A percentile compares a stretch with the other conserved stretches of the same genome.
phyloP scores from a whole-genome alignment of 2,113 vertebrate species.

The Limanda limanda region DNA sequence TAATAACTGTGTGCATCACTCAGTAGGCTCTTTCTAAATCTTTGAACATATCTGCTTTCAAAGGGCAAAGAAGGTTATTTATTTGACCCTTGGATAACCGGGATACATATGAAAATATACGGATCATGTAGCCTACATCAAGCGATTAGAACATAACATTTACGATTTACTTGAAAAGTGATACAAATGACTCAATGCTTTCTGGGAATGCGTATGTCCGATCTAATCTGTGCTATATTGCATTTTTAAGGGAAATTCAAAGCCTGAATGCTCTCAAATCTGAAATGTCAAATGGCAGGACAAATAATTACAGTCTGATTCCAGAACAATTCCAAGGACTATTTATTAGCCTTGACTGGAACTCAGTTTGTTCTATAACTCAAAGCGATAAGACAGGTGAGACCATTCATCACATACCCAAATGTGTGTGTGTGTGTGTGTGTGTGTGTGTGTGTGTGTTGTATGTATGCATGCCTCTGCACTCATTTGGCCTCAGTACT shows the following conservation, averaged over 20 bases:
- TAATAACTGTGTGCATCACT: conserved; percentile 35
- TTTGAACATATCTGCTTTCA: conserved; percentile 35
- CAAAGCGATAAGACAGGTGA: conserved; percentile 62
- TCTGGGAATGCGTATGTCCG: conserved; percentile 15
- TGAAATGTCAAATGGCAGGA: conserved; percentile 49
- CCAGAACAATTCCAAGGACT: conserved; percentile 60
- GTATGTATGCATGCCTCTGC: conserved; percentile 44
- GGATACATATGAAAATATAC: neutral
- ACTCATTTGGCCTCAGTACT: conserved; percentile 68
- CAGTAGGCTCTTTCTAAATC: conserved; percentile 14
- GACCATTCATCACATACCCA: conserved; percentile 55
- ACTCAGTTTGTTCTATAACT: conserved; percentile 56
- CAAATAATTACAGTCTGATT: conserved; percentile 46
- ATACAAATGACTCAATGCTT: neutral
- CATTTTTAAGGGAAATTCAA: conserved; percentile 41
- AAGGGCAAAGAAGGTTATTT: conserved; percentile 13
- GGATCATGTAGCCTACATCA: neutral
- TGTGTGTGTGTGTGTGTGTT: conserved; percentile 19
- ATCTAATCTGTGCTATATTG: conserved; percentile 45
- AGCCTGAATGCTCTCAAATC: conserved; percentile 35
- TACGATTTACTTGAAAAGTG: neutral
- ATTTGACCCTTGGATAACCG: conserved; percentile 9
- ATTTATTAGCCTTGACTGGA: conserved; percentile 69
- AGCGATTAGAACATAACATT: neutral
- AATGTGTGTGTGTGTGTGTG: conserved; percentile 22